Evolutionary conservation across 2,113 vertebrate species (phyloP).

Genomic region (Solea senegalensis): DNA sequence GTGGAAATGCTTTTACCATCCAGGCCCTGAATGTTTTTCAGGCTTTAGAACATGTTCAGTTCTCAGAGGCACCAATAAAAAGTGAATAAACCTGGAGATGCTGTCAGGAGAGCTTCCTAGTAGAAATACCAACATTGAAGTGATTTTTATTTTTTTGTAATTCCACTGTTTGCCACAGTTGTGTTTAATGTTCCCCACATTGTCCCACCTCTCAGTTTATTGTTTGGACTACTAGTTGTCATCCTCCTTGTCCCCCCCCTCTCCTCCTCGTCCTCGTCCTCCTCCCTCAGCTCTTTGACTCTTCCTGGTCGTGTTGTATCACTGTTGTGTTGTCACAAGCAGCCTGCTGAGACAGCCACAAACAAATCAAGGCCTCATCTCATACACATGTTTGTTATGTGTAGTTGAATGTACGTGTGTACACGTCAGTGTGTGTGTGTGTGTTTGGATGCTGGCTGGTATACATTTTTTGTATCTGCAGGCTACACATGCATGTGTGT

Average conservation of each 20-base stretch:
- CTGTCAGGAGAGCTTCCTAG: slow-evolving; percentile 8
- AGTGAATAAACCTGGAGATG: too few relatives aligned
- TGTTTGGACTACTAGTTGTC: slow-evolving; percentile 51
- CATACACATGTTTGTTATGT: slow-evolving; percentile 13
- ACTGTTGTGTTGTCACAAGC: slow-evolving; percentile 29
- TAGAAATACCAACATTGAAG: slow-evolving; percentile 44
- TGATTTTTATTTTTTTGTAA: slow-evolving; percentile 41
- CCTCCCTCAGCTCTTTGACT: slow-evolving; percentile 52
- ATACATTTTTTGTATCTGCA: background rate
- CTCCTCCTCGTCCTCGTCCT: slow-evolving; percentile 41
- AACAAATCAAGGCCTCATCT: slow-evolving; percentile 55
- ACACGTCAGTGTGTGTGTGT: background rate
- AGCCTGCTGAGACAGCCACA: slow-evolving; percentile 48
- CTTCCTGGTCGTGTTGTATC: slow-evolving; percentile 33
- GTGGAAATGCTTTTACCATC: too few relatives aligned
- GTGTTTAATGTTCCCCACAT: slow-evolving; percentile 36
- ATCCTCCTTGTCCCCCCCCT: slow-evolving; percentile 29
- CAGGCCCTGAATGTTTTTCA: too few relatives aligned
- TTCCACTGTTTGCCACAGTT: slow-evolving; percentile 41
- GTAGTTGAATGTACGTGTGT: background rate
- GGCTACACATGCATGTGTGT: background rate
- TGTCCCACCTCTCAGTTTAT: slow-evolving; percentile 37
- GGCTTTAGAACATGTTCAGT: too few relatives aligned
- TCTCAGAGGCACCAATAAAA: too few relatives aligned
- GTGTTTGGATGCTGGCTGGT: background rate